Conservation (phyloP, 2,797 vertebrate genomes). For the Cynopterus sphinx region DNA sequence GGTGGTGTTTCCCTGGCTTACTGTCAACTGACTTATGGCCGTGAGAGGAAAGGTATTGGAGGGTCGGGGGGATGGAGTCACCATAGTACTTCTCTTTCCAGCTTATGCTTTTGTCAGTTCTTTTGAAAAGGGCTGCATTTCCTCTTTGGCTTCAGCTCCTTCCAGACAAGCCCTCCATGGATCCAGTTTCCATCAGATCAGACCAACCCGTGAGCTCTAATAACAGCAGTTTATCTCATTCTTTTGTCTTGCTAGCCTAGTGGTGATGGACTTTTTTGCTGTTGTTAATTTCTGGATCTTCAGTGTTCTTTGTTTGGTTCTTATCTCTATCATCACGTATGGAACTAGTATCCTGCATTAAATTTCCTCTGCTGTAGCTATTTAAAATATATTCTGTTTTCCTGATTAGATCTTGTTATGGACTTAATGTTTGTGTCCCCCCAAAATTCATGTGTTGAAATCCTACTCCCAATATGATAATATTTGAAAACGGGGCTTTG, state of each 20-base stretch:
- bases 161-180: neutral
- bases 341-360: neutral
- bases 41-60: neutral
- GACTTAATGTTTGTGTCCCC: neutral
- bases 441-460: neutral
- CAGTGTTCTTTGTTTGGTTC: neutral
- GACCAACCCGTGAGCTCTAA: neutral
- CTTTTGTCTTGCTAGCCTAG: neutral
- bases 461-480: neutral
- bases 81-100: neutral
- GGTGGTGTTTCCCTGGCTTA: conserved; percentile 45
- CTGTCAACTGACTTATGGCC: conserved; percentile 4
- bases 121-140: conserved; percentile 49
- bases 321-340: neutral
- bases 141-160: conserved; percentile 48
- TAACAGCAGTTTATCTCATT: neutral
- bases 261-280: neutral
- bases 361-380: neutral
- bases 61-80: neutral
- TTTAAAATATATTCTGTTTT: neutral
- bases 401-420: neutral
- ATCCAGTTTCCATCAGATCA: conserved; percentile 29
- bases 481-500: neutral
- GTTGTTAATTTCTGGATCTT: neutral
- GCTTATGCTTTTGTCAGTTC: conserved; percentile 31